Conservation (phyloP, 2,113 vertebrate species). For the Madoqua kirkii region DNA sequence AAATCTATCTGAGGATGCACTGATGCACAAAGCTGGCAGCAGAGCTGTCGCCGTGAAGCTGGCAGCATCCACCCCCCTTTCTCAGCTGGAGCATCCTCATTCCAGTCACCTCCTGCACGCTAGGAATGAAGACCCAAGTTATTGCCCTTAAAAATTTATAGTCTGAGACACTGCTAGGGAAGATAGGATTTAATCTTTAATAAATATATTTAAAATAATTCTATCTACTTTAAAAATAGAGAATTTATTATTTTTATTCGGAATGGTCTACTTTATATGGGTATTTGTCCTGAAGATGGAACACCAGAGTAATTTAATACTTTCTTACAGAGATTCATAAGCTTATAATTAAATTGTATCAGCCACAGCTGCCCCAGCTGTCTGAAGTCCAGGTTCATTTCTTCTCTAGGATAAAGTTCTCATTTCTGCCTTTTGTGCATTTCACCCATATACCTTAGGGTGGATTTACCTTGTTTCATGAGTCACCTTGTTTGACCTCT, state of each 20-base stretch:
- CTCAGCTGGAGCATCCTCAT: neutral
- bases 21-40: neutral
- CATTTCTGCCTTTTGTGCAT: neutral
- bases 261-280: neutral
- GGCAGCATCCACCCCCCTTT: neutral
- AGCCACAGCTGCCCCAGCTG: neutral
- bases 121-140: neutral
- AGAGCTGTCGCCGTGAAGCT: neutral
- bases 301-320: neutral
- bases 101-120: neutral
- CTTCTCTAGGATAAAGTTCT: neutral
- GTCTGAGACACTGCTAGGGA: neutral
- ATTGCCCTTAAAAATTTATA: neutral
- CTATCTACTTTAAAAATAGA: neutral
- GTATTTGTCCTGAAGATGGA: constrained; percentile 23
- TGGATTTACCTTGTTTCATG: constrained; percentile 45
- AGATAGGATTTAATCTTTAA: neutral
- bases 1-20: neutral
- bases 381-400: neutral
- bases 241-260: neutral
- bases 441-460: neutral
- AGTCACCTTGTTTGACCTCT: constrained; percentile 23
- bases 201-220: constrained; percentile 18
- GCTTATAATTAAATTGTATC: constrained; percentile 8
- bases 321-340: constrained; percentile 40